Evolutionary conservation across 2,113 vertebrate species (phyloP), one percentile per base, ranked within the genome.

Genomic region (Sceloporus undulatus): DNA sequence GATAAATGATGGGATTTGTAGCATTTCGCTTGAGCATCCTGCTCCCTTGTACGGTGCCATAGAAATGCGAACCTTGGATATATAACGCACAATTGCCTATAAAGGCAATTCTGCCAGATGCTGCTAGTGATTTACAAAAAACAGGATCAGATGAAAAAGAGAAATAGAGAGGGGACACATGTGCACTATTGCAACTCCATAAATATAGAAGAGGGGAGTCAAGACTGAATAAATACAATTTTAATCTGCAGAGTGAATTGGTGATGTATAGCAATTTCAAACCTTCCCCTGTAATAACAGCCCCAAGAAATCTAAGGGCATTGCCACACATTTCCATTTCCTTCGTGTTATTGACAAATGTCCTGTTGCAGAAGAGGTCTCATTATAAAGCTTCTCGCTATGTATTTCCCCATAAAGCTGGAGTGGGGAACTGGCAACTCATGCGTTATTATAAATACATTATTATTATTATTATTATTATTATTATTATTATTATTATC

Each of bases 1-100:
- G 94, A 93, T 29, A 83, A 90, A 93, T 90, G 90, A 88, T 91
- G 70, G 1, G 34, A 59, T 52, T 87, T n/a, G 18, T 59, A 82
- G 90, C 82, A 94, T 85, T 80, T 82, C 75, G 27, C 90, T 89
- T 29, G 71, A 87, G 90, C 86, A 1, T 66, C 23, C 29, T 0
- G 85, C 4, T 40, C 91, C 92, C 81, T 27, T 0, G 0, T 52
- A 89, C 85, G 84, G 91, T 48, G 0, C 75, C 3, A 34, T 2
- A 2, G 90, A 88, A 86, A 52, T 19, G n/a, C 85, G 85, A 9
- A 2, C 21, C 56, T 86, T 85, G 90, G 88, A 77, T 70, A 13
- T 62, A 34, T 7, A 0, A 18, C 0, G 1, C 1, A 0, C n/a
- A 77, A 82, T 91, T 88, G 83, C 1, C 0, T 92, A 91, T 89